These are phyloP conservation scores for Leontopithecus rosalia DNA, from an alignment of 2,797 vertebrate species.

Conservation along the genomic window DNA sequence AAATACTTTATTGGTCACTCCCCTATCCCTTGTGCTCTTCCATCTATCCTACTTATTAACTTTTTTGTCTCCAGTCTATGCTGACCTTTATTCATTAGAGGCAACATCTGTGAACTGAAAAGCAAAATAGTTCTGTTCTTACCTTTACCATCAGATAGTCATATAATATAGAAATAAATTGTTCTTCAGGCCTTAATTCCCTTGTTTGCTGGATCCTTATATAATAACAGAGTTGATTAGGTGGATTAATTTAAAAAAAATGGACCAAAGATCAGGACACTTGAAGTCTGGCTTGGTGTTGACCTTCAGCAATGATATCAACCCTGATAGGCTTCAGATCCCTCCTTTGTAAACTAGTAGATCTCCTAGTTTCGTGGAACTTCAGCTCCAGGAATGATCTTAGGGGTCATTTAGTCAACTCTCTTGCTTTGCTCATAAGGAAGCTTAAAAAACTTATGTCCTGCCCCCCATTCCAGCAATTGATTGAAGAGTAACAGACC, in stretches of 20 bases:
- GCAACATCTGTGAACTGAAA: constrained; percentile 30
- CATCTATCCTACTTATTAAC: neutral
- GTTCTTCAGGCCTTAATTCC: neutral
- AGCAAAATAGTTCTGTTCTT: neutral
- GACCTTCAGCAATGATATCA: neutral
- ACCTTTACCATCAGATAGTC: constrained; percentile 9
- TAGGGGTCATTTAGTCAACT: neutral
- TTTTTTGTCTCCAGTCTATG: constrained; percentile 1
- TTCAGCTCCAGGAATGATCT: neutral
- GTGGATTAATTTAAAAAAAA: neutral
- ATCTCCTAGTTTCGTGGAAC: neutral
- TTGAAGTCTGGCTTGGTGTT: neutral
- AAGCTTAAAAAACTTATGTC: neutral
- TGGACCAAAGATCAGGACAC: neutral
- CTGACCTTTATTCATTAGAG: constrained; percentile 3
- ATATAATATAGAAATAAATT: neutral
- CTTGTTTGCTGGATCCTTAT: neutral
- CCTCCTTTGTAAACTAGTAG: neutral
- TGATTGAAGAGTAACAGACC: neutral
- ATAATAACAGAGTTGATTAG: neutral
- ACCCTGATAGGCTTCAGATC: neutral
- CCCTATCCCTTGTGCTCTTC: neutral
- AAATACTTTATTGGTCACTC: constrained; percentile 43
- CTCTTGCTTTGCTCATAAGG: neutral
- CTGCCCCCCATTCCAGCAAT: no score